These are phyloP conservation scores for Trigoniulus corallinus DNA, from an alignment of 1,140 invertebrate species.

Conservation along the genomic window DNA sequence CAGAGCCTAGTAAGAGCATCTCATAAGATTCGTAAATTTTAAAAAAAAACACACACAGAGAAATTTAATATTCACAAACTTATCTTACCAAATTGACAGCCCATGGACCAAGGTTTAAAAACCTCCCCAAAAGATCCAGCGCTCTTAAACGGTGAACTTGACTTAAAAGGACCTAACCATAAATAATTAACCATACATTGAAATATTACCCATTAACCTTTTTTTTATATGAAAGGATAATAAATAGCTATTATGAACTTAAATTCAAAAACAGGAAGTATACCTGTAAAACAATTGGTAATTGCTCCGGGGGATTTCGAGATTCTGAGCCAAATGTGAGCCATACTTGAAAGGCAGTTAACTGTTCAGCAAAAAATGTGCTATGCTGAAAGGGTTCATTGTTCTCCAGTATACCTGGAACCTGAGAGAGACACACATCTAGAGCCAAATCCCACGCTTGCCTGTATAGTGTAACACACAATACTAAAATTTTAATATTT, in stretches of 20 bases:
- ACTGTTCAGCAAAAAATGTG: slow-evolving; percentile 93
- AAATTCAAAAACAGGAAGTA: background rate
- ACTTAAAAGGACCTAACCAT: slow-evolving; percentile 64
- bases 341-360: slow-evolving; percentile 98
- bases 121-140: slow-evolving; percentile 82
- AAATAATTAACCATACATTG: background rate
- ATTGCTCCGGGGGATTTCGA: slow-evolving; percentile 75
- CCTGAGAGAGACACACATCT: slow-evolving; percentile 77
- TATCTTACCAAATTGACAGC: slow-evolving; percentile 63
- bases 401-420: slow-evolving; percentile 53
- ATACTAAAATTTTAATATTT: too few relatives aligned
- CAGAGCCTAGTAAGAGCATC: slow-evolving; percentile 40
- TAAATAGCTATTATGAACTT: background rate
- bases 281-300: slow-evolving; percentile 91
- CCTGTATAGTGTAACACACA: slow-evolving; percentile 46
- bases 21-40: too few relatives aligned
- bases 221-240: background rate
- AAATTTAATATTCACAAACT: background rate
- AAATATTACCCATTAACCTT: background rate
- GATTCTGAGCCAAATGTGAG: slow-evolving; percentile 59
- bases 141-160: slow-evolving; percentile 91
- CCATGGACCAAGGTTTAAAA: slow-evolving; percentile 91
- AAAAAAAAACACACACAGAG: slow-evolving; percentile 7
- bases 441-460: slow-evolving; percentile 94
- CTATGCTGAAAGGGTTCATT: slow-evolving; percentile 37